Base-by-base conservation (phyloP, 2,888 invertebrate genomes). In the Drosophila kuntzei region DNA sequence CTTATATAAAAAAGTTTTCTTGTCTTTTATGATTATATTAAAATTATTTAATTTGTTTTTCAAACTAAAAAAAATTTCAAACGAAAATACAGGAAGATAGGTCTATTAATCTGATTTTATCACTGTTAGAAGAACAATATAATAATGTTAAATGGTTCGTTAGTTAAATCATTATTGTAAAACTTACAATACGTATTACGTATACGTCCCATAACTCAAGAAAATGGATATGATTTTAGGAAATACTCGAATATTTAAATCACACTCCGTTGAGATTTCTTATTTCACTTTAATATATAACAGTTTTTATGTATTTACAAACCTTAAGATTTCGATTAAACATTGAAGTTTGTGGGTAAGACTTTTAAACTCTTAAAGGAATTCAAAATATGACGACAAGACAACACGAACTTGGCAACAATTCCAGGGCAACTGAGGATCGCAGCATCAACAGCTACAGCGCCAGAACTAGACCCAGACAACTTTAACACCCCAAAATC, bases 331-430 rank as follows among this genome's bases (percentile, higher is more conserved):
- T 74, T 37, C 43, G 37, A 14, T 68, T 63, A 5, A 57, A 6
- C 78, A 75, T 78, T 3, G 41, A 3, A 1, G 1, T 27, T 43
- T 39, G 29, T 27, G 7, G 18, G 0, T 1, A 47, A 29, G 6
- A 37, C 14, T 50, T 44, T 53, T 34, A 47, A 58, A 43, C 36
- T 61, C 59, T 55, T 8, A 20, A 34, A 12, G 47, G 20, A 66
- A 71, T 37, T 67, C 64, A 60, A n/a, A 62, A 51, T 53, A 65
- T 66, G 66, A 71, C 72, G 70, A 66, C 41, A 66, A 63, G 57
- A 57, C 70, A 76, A 69, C 68, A 78, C 65, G 85, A 76, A 69
- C 87, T 74, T 78, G 85, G 72, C 80, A 71, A 87, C 75, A 78
- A 81, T 76, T 67, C 54, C 46, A 49, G 47, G 65, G 54, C 72